Evolutionary conservation across 2,113 vertebrate genomes (phyloP).

Genomic region (Bufo gargarizans): DNA sequence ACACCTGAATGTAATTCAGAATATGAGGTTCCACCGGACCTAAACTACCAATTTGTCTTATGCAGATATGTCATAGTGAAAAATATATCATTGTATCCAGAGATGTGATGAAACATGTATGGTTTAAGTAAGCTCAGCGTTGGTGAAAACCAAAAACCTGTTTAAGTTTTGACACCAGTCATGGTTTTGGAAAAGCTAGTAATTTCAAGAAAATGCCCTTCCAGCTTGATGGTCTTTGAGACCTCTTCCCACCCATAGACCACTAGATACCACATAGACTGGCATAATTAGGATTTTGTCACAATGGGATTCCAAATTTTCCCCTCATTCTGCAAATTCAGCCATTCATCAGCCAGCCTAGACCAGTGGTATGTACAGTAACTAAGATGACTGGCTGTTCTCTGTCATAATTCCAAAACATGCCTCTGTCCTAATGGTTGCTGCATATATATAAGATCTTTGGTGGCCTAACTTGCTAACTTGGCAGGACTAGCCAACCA

Average conservation of each 20-base stretch:
- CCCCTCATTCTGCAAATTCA: background rate
- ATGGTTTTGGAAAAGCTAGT: background rate
- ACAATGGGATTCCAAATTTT: too few relatives aligned
- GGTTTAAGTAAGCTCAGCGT: background rate
- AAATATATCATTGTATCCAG: background rate
- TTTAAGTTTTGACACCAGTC: background rate
- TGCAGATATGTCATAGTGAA: background rate
- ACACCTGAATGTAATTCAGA: slow-evolving; percentile 15
- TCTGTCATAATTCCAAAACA: too few relatives aligned
- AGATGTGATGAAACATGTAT: background rate
- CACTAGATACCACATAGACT: too few relatives aligned
- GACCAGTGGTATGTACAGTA: background rate
- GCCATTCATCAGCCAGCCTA: background rate
- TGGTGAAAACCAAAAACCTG: background rate
- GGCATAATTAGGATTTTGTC: too few relatives aligned
- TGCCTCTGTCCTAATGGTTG: too few relatives aligned
- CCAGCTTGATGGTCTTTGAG: background rate
- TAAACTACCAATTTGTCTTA: background rate
- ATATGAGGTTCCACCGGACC: background rate
- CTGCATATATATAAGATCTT: too few relatives aligned
- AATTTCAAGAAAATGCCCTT: background rate
- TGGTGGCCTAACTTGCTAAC: too few relatives aligned
- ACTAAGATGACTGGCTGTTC: too few relatives aligned
- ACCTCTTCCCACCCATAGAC: background rate
- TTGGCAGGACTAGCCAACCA: too few relatives aligned